A percentile compares a stretch with the other conserved stretches of the same genome.
These are phyloP conservation scores for Acromyrmex heyeri DNA, from an alignment of 1,140 invertebrate species.

Conservation along the genomic window DNA sequence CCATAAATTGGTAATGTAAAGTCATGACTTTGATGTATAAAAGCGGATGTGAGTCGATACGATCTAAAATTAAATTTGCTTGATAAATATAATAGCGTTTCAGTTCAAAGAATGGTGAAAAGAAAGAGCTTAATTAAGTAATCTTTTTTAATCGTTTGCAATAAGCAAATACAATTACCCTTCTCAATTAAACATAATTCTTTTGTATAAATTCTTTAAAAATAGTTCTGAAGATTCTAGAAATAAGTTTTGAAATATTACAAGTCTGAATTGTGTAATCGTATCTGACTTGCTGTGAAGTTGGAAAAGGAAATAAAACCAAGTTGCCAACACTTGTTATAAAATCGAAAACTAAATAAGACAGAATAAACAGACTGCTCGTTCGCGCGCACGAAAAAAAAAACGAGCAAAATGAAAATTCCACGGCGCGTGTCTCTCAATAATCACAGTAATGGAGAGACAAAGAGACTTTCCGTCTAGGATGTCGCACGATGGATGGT, in stretches of 20 bases:
- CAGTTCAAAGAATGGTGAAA: constrained; percentile 13
- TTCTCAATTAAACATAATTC: neutral
- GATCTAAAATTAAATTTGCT: constrained; percentile 22
- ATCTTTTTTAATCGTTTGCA: constrained; percentile 20
- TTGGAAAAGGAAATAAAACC: neutral
- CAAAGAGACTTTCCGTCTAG: constrained; percentile 4
- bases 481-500: neutral
- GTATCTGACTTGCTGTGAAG: constrained; percentile 11
- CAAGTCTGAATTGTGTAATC: neutral
- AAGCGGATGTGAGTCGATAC: constrained; percentile 11
- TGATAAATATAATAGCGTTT: constrained; percentile 26
- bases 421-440: constrained; percentile 21
- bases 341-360: constrained; percentile 1
- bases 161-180: neutral
- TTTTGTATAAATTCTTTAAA: neutral
- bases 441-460: constrained; percentile 43
- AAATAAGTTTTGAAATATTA: neutral
- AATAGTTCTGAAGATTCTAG: neutral
- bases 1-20: constrained; percentile 13
- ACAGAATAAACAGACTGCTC: constrained; percentile 5
- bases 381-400: neutral
- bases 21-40: constrained; percentile 9
- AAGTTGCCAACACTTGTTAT: neutral
- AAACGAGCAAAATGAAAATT: constrained; percentile 31
- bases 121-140: constrained; percentile 4